Percentiles rank a stretch among this genome's conserved stretches.
These are phyloP conservation scores for Epinotia nisella DNA, from an alignment of 2,888 invertebrate genomes.

Conservation along the genomic window DNA sequence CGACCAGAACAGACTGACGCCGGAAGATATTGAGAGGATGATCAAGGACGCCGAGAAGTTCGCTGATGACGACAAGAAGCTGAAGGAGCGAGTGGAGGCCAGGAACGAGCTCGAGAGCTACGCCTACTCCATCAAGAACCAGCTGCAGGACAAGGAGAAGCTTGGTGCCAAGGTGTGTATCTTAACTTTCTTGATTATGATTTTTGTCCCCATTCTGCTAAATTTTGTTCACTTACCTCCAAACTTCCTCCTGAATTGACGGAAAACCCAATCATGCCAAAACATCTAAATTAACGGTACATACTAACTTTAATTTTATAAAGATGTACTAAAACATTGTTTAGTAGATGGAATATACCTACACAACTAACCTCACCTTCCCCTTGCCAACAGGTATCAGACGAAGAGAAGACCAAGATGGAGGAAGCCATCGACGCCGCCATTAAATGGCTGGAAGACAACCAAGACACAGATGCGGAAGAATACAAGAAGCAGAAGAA, in stretches of 20 bases:
- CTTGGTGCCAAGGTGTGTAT: conserved; percentile 92
- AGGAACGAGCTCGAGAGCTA: conserved; percentile 99
- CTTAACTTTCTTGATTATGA: background rate
- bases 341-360: background rate
- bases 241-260: no score
- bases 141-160: conserved; percentile 98
- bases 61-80: conserved; percentile 99
- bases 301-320: no score
- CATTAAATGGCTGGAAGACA: conserved; percentile 99
- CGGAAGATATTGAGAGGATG: conserved; percentile 99
- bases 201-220: background rate
- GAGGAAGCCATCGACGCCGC: conserved; percentile 98
- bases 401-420: conserved; percentile 97
- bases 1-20: conserved; percentile 98
- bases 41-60: conserved; percentile 99
- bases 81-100: conserved; percentile 97
- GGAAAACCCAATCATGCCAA: no score
- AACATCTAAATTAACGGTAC: no score
- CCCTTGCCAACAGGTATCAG: conserved; percentile 81
- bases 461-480: conserved; percentile 95
- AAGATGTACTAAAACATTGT: no score
- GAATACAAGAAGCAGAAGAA: conserved; percentile 98
- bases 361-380: conserved; percentile 21
- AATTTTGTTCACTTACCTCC: no score
- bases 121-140: conserved; percentile 98